Conservation (phyloP, 2,888 invertebrate genomes). For the Pardosa pseudoannulata region DNA sequence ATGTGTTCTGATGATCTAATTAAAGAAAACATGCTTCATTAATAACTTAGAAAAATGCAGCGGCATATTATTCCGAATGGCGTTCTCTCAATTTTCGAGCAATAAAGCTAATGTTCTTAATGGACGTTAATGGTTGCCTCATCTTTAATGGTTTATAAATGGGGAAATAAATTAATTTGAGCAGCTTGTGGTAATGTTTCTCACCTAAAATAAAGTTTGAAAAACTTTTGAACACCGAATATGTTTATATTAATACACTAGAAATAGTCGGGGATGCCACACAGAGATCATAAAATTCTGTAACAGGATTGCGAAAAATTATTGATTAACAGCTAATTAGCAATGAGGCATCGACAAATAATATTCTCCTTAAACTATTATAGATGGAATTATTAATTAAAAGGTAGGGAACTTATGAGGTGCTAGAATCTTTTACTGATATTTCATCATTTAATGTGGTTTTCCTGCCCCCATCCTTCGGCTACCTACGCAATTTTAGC, state of each 20-base stretch:
- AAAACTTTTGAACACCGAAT: not conserved
- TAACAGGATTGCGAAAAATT: not conserved
- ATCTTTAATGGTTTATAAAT: constrained; percentile 2
- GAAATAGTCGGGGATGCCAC: not conserved
- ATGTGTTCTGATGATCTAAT: not conserved
- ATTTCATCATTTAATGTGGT: no score
- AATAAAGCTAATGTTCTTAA: constrained; percentile 1
- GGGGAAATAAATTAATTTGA: constrained; percentile 1
- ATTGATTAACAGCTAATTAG: not conserved
- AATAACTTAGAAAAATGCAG: not conserved
- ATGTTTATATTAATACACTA: not conserved
- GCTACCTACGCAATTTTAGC: no score
- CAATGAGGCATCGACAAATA: no score
- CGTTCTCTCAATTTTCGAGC: not conserved
- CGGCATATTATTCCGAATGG: not conserved
- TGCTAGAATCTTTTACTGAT: no score
- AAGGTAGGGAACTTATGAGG: no score
- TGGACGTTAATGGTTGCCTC: not conserved
- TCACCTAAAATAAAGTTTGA: not conserved
- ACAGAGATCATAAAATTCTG: not conserved
- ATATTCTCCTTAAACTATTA: no score
- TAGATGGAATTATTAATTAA: no score
- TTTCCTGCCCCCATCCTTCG: no score
- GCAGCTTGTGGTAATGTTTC: not conserved
- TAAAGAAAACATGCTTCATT: constrained; percentile 3